Base-by-base conservation (phyloP, 2,888 invertebrate species). In the Callimorpha dominula region DNA sequence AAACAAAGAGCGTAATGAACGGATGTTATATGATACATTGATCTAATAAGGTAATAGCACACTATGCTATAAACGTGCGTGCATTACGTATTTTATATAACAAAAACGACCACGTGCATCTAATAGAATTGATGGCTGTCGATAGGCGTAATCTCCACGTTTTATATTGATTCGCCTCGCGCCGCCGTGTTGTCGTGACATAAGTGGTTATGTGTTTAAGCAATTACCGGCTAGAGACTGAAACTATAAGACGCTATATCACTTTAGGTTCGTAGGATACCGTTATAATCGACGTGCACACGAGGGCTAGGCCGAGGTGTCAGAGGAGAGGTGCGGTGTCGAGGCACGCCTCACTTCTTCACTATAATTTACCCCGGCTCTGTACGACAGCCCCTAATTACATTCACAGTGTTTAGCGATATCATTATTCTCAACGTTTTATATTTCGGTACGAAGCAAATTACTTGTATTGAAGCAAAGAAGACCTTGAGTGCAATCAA, bases 211-310 rank as follows among this genome's bases (percentile, higher is more conserved):
- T 90, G 89, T 92, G 91, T 91, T 93, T 91, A 92, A 91, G 92
- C 91, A 92, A 94, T 94, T 93, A 94, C 90, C 88, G 83, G 87
- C 84, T 84, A 85, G 85, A 83, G 83, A 88, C 87, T 84, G 87
- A 85, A 88, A 85, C 84, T 86, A 84, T 81, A 85, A 83, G 86
- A 71, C 86, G 85, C 83, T 82, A 83, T 68, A 78, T 74, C 83
- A 81, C 86, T 83, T 83, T 77, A 81, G 79, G 83, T 81, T 83
- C 78, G 83, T 63, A 52, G 20, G 54, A 62, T 92, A 89, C 94
- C 94, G 94, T 94, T 94, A 95, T 94, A 94, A 95, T 94, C 90
- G 91, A 87, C 86, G 74, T 81, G 85, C 88, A 85, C 86, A 83
- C 85, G 85, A 81, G 86, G 81, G 85, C 87, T 83, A 84, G 88